Base-by-base conservation (phyloP, 2,113 vertebrate species). In the Australoheros scitulus region DNA sequence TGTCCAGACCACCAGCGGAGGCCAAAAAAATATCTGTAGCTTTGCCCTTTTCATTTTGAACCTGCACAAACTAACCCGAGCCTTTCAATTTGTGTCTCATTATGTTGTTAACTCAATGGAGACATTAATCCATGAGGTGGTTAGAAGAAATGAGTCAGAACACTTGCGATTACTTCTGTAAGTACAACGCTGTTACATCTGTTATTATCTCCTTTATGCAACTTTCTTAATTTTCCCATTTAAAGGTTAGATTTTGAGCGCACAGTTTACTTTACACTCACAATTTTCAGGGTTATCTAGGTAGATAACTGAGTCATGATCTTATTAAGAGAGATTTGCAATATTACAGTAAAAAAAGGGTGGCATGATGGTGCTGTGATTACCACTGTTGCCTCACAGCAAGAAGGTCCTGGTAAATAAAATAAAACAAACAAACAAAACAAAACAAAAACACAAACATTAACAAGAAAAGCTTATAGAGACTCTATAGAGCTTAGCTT, bases 91-190 rank as follows among this genome's bases (percentile, higher is more conserved):
- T 81, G 59, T 79, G 52, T 60, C 78, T 60, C 26, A n/a, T 72
- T 56, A 79, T 90, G 87, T 84, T 84, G 91, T 92, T 88, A 92
- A 90, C 87, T 84, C 10, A 92, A 68, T 86, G 61, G 80, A 70
- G 84, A 81, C 84, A 81, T 90, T 87, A 79, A 87, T 93, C 77
- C 87, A 63, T 34, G 6, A 65, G 81, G 84, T 79, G 82, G 87
- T 89, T 88, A 82, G 81, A 60, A 81, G 79, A 89, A 92, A 93
- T 68, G 43, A 92, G 79, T 81, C 82, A 86, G 84, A 93, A 92
- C 79, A 59, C 88, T 63, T 58, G 75, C 41, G 55, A 91, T 85
- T 90, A 87, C 75, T 79, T 41, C 52, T 81, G 56, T 61, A 85
- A 84, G 83, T 80, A 74, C 76, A 61, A 92, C 20, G 26, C 22